These are phyloP conservation scores for Euura lappo DNA, from an alignment of 1,140 invertebrate genomes.

Conservation along the genomic window DNA sequence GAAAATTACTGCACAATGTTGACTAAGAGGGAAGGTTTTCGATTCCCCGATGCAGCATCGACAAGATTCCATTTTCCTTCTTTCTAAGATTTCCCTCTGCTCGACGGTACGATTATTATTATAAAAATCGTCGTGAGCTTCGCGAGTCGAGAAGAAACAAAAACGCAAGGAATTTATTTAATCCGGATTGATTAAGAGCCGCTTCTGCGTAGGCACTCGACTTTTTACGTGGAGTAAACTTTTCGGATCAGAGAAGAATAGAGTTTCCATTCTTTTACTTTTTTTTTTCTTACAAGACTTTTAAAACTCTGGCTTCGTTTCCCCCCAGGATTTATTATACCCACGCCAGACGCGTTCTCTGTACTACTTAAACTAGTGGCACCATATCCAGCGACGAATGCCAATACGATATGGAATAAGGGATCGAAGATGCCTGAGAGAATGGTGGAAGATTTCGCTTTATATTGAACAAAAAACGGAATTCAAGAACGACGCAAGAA, in stretches of 20 bases:
- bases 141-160: background rate
- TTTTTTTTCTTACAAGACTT: conserved; percentile 1
- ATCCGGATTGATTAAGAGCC: conserved; percentile 5
- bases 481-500: no score
- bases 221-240: background rate
- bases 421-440: no score
- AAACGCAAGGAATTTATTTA: background rate
- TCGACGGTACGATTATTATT: no score
- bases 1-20: no score
- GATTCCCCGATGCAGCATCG: background rate
- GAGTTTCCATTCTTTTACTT: background rate
- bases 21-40: background rate
- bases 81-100: background rate
- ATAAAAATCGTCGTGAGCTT: background rate
- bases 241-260: background rate
- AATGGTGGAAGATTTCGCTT: no score
- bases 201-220: background rate
- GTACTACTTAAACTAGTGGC: background rate
- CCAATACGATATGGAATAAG: no score
- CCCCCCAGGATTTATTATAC: background rate
- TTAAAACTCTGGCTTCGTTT: background rate
- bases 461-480: no score
- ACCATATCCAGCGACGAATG: no score
- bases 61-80: background rate
- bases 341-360: background rate